Evolutionary conservation across 2,888 invertebrate genomes (phyloP).

Genomic region (Taenaris catops): DNA sequence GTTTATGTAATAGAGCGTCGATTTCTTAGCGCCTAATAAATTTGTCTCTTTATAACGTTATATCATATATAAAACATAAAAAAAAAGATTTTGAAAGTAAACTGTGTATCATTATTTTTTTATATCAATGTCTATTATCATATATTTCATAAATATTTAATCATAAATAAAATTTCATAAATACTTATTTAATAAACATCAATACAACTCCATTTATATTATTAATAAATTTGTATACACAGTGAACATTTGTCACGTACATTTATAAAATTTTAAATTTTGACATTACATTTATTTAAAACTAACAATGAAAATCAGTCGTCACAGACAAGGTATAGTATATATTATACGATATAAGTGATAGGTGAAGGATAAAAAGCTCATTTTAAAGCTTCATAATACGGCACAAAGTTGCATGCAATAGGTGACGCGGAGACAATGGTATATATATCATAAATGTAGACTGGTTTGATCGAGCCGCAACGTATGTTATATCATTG

Average conservation of each 20-base stretch:
- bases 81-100: no score
- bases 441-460: no score
- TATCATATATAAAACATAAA: no score
- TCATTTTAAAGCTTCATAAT: constrained; percentile 28
- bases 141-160: no score
- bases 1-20: no score
- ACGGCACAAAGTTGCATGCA: constrained; percentile 23
- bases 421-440: background rate
- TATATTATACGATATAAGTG: constrained; percentile 17
- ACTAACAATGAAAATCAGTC: constrained; percentile 73
- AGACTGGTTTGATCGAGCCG: no score
- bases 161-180: no score
- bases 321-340: constrained; percentile 44
- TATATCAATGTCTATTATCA: no score
- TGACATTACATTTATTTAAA: constrained; percentile 32
- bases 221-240: constrained; percentile 57
- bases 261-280: constrained; percentile 51
- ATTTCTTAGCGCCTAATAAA: no score
- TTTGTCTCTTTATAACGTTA: no score
- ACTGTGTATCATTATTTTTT: no score
- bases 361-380: constrained; percentile 23
- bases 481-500: no score
- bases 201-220: constrained; percentile 44
- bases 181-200: constrained; percentile 44
- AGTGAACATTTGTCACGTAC: constrained; percentile 43